A percentile compares a stretch with the other conserved stretches of the same genome.
Evolutionary conservation across 2,888 invertebrate genomes (phyloP).

Genomic region (Notocelia uddmanniana): DNA sequence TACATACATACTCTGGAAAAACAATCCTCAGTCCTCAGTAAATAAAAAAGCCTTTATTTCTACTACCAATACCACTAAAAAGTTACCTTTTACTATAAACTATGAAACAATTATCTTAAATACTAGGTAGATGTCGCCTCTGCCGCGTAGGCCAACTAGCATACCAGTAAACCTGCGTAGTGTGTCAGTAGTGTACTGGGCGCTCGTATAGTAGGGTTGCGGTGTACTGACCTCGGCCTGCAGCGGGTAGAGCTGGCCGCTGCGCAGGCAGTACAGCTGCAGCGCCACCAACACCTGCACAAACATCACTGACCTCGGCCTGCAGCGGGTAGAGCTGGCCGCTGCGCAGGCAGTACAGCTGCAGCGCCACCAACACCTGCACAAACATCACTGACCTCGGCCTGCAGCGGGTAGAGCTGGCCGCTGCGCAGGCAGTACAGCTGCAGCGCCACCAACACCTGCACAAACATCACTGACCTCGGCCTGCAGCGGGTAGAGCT

Average conservation of each 20-base stretch:
- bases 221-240: neutral
- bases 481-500: neutral
- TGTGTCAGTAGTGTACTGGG: too few relatives aligned
- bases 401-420: neutral
- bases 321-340: neutral
- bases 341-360: constrained; percentile 6
- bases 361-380: neutral
- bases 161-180: too few relatives aligned
- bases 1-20: too few relatives aligned
- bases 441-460: neutral
- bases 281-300: neutral
- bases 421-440: constrained; percentile 3
- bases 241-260: neutral
- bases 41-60: too few relatives aligned
- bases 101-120: too few relatives aligned
- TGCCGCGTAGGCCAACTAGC: too few relatives aligned
- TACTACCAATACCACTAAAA: too few relatives aligned
- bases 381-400: neutral
- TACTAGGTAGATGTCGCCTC: too few relatives aligned
- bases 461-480: neutral
- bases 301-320: neutral
- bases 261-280: constrained; percentile 11
- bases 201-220: too few relatives aligned
- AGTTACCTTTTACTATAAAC: too few relatives aligned
- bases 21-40: too few relatives aligned